Evolutionary conservation across 2,888 invertebrate species (phyloP).

Genomic region (Erebia aethiops): DNA sequence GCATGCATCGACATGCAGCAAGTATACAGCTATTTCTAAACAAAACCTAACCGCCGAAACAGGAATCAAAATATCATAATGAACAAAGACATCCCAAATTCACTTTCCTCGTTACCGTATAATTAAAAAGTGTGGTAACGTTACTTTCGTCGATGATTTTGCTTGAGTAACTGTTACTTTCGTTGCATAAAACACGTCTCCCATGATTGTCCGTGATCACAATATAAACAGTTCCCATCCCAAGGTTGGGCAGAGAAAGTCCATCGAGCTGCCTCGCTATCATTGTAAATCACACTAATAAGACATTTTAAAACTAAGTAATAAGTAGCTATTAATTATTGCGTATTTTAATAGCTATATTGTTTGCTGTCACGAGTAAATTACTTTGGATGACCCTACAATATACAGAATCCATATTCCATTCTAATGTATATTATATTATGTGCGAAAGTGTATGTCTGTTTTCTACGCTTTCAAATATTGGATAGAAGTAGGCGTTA

Average conservation of each 20-base stretch:
- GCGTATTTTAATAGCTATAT: neutral
- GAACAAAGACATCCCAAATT: neutral
- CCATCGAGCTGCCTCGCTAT: conserved; percentile 36
- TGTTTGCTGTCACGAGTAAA: neutral
- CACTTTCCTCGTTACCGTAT: conserved; percentile 17
- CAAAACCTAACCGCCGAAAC: neutral
- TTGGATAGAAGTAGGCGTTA: too few species aligned
- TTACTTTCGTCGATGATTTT: conserved; percentile 40
- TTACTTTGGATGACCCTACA: too few species aligned
- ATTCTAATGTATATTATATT: too few species aligned
- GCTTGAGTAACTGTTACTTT: conserved; percentile 64
- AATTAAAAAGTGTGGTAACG: conserved; percentile 41
- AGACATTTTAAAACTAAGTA: neutral
- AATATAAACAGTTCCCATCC: conserved; percentile 52
- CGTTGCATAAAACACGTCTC: conserved; percentile 67
- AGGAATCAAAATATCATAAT: too few species aligned
- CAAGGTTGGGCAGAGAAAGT: conserved; percentile 50
- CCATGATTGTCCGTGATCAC: conserved; percentile 56
- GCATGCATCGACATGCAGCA: too few species aligned
- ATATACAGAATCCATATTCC: too few species aligned
- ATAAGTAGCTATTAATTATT: conserved; percentile 1
- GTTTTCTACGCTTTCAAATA: too few species aligned
- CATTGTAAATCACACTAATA: conserved; percentile 37
- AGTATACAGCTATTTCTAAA: too few species aligned
- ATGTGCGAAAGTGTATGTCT: too few species aligned